Conservation (phyloP, 2,797 vertebrate genomes). For the Diglossa cyanea region DNA sequence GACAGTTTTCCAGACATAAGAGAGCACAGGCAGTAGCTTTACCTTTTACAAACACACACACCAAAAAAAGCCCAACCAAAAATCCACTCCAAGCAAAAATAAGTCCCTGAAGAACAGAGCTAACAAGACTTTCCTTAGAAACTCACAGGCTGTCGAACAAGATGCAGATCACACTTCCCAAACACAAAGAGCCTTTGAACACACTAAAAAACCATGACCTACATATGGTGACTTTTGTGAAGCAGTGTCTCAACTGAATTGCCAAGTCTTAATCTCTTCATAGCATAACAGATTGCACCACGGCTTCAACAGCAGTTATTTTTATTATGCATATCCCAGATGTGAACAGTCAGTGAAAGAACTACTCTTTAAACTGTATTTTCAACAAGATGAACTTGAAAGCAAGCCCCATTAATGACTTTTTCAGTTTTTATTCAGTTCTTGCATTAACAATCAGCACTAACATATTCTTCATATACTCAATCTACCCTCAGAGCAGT, state of each 20-base stretch:
- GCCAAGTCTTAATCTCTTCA: conserved; percentile 1
- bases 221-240: background rate
- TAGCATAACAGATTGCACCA: conserved; percentile 13
- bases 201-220: conserved; percentile 11
- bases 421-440: background rate
- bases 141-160: background rate
- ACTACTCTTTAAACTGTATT: background rate
- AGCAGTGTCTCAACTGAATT: background rate
- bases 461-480: background rate
- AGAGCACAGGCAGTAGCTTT: background rate
- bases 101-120: background rate
- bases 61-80: background rate
- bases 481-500: background rate
- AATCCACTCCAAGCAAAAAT: background rate
- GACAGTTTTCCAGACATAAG: background rate
- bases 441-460: background rate
- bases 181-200: conserved; percentile 14
- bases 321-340: background rate
- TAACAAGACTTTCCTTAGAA: background rate
- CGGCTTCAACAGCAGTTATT: conserved; percentile 3
- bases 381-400: background rate
- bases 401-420: background rate
- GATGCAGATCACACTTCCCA: background rate
- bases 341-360: background rate
- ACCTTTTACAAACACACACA: background rate